These are phyloP conservation scores for Epinotia demarniana DNA, from an alignment of 2,888 invertebrate genomes.

Conservation along the genomic window DNA sequence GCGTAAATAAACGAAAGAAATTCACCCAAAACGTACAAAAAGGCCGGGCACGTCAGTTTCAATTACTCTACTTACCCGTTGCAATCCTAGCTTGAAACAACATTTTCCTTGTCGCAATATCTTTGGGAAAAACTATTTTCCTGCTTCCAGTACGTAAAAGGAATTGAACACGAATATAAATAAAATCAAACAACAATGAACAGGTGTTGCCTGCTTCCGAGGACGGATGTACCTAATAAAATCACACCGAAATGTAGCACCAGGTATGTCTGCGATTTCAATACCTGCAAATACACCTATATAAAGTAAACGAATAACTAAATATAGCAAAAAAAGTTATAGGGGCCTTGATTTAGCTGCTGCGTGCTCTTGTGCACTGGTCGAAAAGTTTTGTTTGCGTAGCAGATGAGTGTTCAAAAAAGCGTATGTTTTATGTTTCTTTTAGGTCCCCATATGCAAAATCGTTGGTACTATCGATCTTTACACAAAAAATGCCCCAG, in stretches of 20 bases:
- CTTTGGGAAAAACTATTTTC: slow-evolving; percentile 26
- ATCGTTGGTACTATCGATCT: no score
- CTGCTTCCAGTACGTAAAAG: slow-evolving; percentile 20
- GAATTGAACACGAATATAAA: slow-evolving; percentile 34
- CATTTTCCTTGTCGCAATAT: slow-evolving; percentile 37
- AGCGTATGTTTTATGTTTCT: no score
- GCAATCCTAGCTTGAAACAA: slow-evolving; percentile 31
- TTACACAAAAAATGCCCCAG: no score
- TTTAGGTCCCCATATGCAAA: no score
- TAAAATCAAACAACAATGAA: slow-evolving; percentile 38
- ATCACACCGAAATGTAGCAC: slow-evolving; percentile 10
- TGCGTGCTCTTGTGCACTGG: no score
- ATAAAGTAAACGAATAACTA: no score
- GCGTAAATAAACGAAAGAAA: slow-evolving; percentile 2
- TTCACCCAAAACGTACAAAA: background rate
- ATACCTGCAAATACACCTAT: no score
- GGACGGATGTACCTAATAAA: slow-evolving; percentile 26
- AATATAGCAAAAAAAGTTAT: no score
- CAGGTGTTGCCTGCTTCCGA: slow-evolving; percentile 26
- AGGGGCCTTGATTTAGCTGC: no score
- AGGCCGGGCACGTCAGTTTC: slow-evolving; percentile 33
- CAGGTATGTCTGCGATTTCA: slow-evolving; percentile 1
- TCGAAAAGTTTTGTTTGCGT: no score
- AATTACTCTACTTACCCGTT: slow-evolving; percentile 35
- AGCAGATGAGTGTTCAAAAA: no score